Evolutionary conservation across 2,113 vertebrate species (phyloP), one percentile per base, ranked within the genome.

Genomic region (Salvelinus namaycush): DNA sequence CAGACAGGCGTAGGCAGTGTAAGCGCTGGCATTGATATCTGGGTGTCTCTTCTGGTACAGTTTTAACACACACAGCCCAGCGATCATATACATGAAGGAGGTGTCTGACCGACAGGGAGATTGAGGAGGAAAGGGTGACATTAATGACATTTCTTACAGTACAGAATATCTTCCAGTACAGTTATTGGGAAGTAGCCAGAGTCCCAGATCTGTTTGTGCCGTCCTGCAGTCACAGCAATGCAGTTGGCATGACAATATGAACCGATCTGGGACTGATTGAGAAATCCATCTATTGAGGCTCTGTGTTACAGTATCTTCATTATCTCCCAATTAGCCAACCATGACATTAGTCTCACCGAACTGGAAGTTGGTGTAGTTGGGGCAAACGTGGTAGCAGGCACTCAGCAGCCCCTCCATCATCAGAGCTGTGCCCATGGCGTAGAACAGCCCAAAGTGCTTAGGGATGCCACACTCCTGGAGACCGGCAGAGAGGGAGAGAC

Each of bases 381-480:
- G 97, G 86, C 97, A 99, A 79, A 99, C 97, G 0, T 99, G 98
- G 89, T 99, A 99, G 87, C 98, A 99, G 77, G 96, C 97, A 4
- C 98, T 99, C 57, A 99, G 96, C 27, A 99, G 88, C 3, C 98
- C 98, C 84, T 99, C 97, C 98, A 99, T 99, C 97, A 99, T 99
- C 26, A 99, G 95, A 0, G 98, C 98, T 0, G 96, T 98, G 72
- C 97, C 97, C 98, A 99, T 99, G 79, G 98, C 97, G 0, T 99
- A 99, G 89, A 95, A 99, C 51, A 99, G 91, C 26, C 98, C 98
- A 0, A 98, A 99, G 90, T 99, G 98, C 57, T 99, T 99, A 0
- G 98, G 98, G 82, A 99, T 98, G 34, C 98, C 98, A 20, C 96
- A 98, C 74, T 99, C 97, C 97, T 99, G 75, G 0, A 72, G 31